Base-by-base conservation (phyloP, 1,140 invertebrate species). In the Cherax quadricarinatus region DNA sequence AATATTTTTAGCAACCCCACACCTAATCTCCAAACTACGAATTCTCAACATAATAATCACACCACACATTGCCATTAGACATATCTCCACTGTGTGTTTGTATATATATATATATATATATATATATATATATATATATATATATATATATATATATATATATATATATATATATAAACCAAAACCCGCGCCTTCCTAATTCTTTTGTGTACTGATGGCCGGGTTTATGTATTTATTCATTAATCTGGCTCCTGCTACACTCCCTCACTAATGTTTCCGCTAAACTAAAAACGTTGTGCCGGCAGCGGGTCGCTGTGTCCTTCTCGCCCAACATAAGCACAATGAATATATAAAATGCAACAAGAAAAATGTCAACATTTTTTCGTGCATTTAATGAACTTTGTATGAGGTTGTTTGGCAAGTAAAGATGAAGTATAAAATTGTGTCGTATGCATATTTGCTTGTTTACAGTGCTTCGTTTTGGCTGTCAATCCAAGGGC, bases 381-480 rank as follows among this genome's bases (percentile, higher is more conserved):
- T 60, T 83, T 60, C 81, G 57, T 57, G 49, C 81, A 83, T 83
- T 83, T 83, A 83, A 83, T 83, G 81, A 83, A 83, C 51, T 83
- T 83, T 51, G 81, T 83, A 57, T 83, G 81, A 83, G 57, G 81
- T 57, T 83, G 81, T 83, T 83, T 83, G 81, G 81, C 81, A 83
- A 83, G 81, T 24, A 83, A 83, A 83, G 81, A 83, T 83, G 81
- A 83, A 83, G 51, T 57, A 21, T 51, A 60, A 83, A 57, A 60
- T 83, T 83, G 57, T 83, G 81, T 83, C 81, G 57, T 60, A 83
- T 57, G 57, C 81, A 83, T 57, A 83, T 83, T 83, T 83, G 81
- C 57, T 24, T 60, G 51, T 83, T 83, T 57, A 16, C 51, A 24
- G 81, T 83, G 30, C 51, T 83, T 57, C 57, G 51, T 83, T 53